phyloP scores from a whole-genome alignment of 1,140 invertebrate genomes.

The Drosophila ananassae region DNA sequence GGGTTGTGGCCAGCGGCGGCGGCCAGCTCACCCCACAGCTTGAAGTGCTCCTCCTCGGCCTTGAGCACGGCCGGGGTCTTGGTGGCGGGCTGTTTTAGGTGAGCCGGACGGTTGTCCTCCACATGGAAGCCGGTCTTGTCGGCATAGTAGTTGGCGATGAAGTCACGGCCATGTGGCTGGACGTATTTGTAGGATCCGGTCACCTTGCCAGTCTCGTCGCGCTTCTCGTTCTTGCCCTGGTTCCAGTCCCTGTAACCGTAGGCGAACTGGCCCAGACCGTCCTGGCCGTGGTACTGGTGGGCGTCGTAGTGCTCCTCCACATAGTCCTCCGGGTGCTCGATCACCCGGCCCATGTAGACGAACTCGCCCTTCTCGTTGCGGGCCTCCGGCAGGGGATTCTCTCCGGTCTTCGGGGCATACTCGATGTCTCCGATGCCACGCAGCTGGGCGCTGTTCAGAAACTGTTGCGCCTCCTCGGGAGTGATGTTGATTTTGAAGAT shows the following conservation, averaged over 20 bases:
- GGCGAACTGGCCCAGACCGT: slow-evolving; percentile 87
- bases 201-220: slow-evolving; percentile 73
- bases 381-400: slow-evolving; percentile 84
- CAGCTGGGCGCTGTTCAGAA: slow-evolving; percentile 80
- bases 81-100: slow-evolving; percentile 85
- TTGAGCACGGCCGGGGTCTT: slow-evolving; percentile 86
- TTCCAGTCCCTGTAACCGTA: slow-evolving; percentile 88
- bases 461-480: slow-evolving; percentile 87
- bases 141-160: slow-evolving; percentile 87
- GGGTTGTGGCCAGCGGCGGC: slow-evolving; percentile 85
- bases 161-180: slow-evolving; percentile 80
- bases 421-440: slow-evolving; percentile 82
- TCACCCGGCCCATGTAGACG: slow-evolving; percentile 86
- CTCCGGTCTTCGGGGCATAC: slow-evolving; percentile 85
- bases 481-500: slow-evolving; percentile 86
- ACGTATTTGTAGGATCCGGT: slow-evolving; percentile 83
- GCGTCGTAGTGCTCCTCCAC: slow-evolving; percentile 88
- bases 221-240: slow-evolving; percentile 86
- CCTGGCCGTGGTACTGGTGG: slow-evolving; percentile 88
- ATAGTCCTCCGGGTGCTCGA: slow-evolving; percentile 87
- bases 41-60: slow-evolving; percentile 87
- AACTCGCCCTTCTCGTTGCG: slow-evolving; percentile 85
- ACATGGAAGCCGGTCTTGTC: slow-evolving; percentile 88
- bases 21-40: slow-evolving; percentile 87
- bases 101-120: slow-evolving; percentile 87